Percentiles rank a stretch among this genome's conserved stretches.
Evolutionary conservation across 2,888 invertebrate species (phyloP).

Genomic region (Adineta ricciae): DNA sequence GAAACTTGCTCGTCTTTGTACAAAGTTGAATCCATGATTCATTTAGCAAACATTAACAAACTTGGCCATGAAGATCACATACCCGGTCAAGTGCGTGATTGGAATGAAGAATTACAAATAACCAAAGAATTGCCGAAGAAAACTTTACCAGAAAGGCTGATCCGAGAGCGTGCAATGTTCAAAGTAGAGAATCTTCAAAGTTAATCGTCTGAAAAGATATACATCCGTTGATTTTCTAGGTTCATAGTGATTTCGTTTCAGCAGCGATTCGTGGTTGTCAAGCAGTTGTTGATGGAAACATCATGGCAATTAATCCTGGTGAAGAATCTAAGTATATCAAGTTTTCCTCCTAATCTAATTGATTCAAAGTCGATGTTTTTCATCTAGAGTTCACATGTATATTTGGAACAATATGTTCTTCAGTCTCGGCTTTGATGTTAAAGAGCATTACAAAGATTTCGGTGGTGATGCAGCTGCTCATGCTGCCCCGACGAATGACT

Average conservation of each 20-base stretch:
- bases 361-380: no score
- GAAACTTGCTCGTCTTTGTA: background rate
- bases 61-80: slow-evolving; percentile 34
- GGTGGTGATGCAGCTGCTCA: slow-evolving; percentile 97
- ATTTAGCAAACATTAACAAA: slow-evolving; percentile 27
- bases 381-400: slow-evolving; percentile 79
- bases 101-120: slow-evolving; percentile 98
- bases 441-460: slow-evolving; percentile 95
- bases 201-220: no score
- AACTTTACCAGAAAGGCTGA: slow-evolving; percentile 77
- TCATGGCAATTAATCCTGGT: slow-evolving; percentile 97
- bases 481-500: slow-evolving; percentile 65
- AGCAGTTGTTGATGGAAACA: slow-evolving; percentile 97
- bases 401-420: slow-evolving; percentile 99
- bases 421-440: slow-evolving; percentile 93
- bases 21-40: background rate
- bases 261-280: slow-evolving; percentile 92
- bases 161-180: slow-evolving; percentile 89
- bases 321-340: slow-evolving; percentile 59
- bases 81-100: slow-evolving; percentile 84
- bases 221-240: background rate
- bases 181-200: slow-evolving; percentile 58
- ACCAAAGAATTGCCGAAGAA: slow-evolving; percentile 85
- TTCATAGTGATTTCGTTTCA: slow-evolving; percentile 90
- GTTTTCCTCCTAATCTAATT: background rate